These are phyloP conservation scores for Gobius niger DNA, from an alignment of 2,113 vertebrate species.

Conservation along the genomic window DNA sequence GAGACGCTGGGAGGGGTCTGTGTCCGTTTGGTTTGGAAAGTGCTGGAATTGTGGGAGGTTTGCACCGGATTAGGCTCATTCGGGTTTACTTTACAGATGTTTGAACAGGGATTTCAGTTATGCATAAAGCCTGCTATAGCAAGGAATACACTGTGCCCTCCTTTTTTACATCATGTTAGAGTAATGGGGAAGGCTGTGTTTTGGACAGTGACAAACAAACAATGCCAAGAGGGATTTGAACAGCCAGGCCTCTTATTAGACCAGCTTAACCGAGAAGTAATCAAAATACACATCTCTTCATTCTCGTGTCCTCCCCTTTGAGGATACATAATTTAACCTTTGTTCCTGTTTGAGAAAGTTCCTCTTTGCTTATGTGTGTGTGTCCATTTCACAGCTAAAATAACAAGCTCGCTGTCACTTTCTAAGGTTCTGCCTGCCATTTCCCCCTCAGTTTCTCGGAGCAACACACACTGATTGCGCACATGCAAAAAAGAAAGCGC, in stretches of 20 bases:
- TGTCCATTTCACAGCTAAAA: slow-evolving; percentile 18
- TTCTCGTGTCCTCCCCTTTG: background rate
- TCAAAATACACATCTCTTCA: no score
- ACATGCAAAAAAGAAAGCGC: slow-evolving; percentile 5
- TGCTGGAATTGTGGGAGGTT: slow-evolving; percentile 25
- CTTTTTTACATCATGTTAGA: no score
- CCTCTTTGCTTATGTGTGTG: background rate
- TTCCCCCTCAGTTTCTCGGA: slow-evolving; percentile 7
- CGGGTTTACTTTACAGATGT: slow-evolving; percentile 36
- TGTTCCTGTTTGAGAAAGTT: slow-evolving; percentile 20
- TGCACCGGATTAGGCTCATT: slow-evolving; percentile 40
- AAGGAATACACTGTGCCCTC: no score
- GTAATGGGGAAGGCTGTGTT: no score
- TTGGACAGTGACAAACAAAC: no score
- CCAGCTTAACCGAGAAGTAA: no score
- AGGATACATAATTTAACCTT: slow-evolving; percentile 6
- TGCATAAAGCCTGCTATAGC: background rate
- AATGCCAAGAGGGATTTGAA: no score
- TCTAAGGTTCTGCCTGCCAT: slow-evolving; percentile 30
- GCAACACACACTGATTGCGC: slow-evolving; percentile 1
- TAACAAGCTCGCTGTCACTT: slow-evolving; percentile 43
- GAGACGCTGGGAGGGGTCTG: slow-evolving; percentile 15
- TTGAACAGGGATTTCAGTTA: slow-evolving; percentile 16
- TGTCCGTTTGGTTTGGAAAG: slow-evolving; percentile 45
- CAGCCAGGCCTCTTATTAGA: no score